Evolutionary conservation across 2,113 vertebrate species (phyloP).

Genomic region (Nestor notabilis): DNA sequence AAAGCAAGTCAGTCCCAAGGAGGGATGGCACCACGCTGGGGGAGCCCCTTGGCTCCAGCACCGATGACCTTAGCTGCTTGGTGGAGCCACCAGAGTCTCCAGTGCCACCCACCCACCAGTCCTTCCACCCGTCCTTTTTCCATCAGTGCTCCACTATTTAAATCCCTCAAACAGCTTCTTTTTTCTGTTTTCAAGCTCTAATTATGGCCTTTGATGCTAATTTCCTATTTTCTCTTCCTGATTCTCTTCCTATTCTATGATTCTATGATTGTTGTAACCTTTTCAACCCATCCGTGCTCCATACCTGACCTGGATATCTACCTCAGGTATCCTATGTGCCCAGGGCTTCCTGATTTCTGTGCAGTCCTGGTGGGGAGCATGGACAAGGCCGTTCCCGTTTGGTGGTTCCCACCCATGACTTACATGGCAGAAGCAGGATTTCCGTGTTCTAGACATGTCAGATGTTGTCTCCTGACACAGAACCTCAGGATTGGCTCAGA

Average conservation of each 20-base stretch:
- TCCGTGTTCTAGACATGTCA: neutral
- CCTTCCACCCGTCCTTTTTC: neutral
- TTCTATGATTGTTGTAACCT: neutral
- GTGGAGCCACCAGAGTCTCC: neutral
- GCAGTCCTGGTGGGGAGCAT: neutral
- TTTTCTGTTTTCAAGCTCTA: neutral
- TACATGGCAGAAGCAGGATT: rapidly evolving
- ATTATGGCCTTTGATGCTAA: neutral
- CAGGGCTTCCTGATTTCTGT: neutral
- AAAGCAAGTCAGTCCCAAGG: rapidly evolving
- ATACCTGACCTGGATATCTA: neutral
- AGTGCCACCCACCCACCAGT: neutral
- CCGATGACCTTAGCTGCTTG: rapidly evolving
- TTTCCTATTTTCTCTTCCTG: neutral
- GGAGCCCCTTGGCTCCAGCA: neutral
- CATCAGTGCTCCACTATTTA: neutral
- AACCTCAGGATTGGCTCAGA: neutral
- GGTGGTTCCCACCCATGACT: rapidly evolving
- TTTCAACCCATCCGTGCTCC: neutral
- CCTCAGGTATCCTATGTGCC: rapidly evolving
- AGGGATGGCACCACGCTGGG: rapidly evolving
- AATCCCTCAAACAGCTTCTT: neutral
- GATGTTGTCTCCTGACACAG: neutral
- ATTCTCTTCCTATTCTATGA: no score
- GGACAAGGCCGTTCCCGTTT: neutral